Conservation (phyloP, 2,888 invertebrate genomes). For the Cheilosia soror region DNA sequence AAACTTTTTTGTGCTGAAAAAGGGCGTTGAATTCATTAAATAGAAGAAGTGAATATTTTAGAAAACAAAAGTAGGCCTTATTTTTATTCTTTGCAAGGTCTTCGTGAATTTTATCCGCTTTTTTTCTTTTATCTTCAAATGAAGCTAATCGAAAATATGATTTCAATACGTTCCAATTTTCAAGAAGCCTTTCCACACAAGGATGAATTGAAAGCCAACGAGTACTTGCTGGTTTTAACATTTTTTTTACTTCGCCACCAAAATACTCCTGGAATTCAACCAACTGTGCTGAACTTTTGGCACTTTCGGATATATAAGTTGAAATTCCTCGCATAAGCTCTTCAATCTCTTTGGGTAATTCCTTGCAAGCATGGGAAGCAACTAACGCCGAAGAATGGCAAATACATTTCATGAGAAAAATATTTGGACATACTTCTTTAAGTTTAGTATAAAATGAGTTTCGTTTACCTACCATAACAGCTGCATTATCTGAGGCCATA, state of each 20-base stretch:
- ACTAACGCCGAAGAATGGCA: conserved; percentile 22
- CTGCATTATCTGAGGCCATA: conserved; percentile 20
- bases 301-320: conserved; percentile 27
- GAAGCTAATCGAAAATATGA: conserved; percentile 5
- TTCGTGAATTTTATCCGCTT: conserved; percentile 1
- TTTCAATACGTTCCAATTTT: conserved; percentile 15
- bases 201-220: conserved; percentile 23
- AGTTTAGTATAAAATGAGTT: conserved; percentile 21
- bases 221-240: conserved; percentile 14
- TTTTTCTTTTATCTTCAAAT: conserved; percentile 23
- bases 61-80: neutral
- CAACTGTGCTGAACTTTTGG: conserved; percentile 26
- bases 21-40: conserved; percentile 23
- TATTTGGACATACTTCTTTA: conserved; percentile 18
- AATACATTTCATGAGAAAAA: conserved; percentile 25
- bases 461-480: conserved; percentile 8
- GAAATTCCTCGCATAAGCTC: conserved; percentile 26
- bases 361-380: conserved; percentile 19
- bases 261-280: conserved; percentile 25
- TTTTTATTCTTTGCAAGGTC: conserved; percentile 6
- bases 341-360: conserved; percentile 2
- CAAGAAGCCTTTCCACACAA: conserved; percentile 13
- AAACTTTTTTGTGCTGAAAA: conserved; percentile 14
- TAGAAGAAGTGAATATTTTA: neutral
- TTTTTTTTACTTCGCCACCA: conserved; percentile 10